phyloP scores from a whole-genome alignment of 2,797 vertebrate genomes.

The Sebastes iracundus region DNA sequence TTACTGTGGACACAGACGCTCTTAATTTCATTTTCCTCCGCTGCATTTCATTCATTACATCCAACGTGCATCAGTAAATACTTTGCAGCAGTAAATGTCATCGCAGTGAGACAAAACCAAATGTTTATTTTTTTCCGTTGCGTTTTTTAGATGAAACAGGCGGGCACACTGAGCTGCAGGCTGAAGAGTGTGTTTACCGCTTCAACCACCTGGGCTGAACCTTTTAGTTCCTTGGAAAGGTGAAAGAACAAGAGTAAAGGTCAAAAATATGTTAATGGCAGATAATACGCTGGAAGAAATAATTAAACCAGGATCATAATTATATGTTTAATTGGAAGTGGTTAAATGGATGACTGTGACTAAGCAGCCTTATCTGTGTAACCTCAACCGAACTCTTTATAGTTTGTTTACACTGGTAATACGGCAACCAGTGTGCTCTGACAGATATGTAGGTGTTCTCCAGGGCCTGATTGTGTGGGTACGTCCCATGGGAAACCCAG shows the following conservation, averaged over 20 bases:
- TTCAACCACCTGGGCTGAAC: too few species aligned
- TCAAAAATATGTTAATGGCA: background rate
- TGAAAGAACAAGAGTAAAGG: background rate
- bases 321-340: background rate
- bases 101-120: too few species aligned
- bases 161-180: too few species aligned
- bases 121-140: too few species aligned
- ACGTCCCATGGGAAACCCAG: conserved; percentile 40
- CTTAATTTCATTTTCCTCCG: too few species aligned
- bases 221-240: too few species aligned
- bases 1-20: too few species aligned
- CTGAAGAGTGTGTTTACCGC: too few species aligned
- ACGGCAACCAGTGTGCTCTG: background rate
- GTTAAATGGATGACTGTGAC: background rate
- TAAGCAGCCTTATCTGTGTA: background rate
- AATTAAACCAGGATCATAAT: background rate
- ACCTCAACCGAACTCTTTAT: background rate
- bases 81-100: too few species aligned
- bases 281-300: background rate
- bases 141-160: too few species aligned
- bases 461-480: conserved; percentile 13
- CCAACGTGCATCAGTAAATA: too few species aligned
- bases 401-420: background rate
- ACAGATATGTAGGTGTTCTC: conserved; percentile 21
- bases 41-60: too few species aligned